A percentile compares a stretch with the other conserved stretches of the same genome.
Evolutionary conservation across 2,797 vertebrate genomes (phyloP).

Genomic region (Trachurus trachurus): DNA sequence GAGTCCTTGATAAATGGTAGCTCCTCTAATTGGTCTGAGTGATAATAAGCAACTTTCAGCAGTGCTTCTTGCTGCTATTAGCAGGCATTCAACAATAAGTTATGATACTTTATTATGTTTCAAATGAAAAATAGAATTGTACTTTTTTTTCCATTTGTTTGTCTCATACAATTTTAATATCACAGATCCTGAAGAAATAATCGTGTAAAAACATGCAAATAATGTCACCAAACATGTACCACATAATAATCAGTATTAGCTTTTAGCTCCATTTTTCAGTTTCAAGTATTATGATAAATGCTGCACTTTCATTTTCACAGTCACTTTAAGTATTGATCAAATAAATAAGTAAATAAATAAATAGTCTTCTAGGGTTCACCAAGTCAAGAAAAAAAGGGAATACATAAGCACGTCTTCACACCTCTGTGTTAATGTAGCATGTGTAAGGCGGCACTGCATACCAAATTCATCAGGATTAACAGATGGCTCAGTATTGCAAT

Average conservation of each 20-base stretch:
- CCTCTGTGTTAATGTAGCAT: conserved; percentile 35
- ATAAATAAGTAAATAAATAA: neutral
- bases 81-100: conserved; percentile 3
- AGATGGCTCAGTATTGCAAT: conserved; percentile 62
- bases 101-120: conserved; percentile 3
- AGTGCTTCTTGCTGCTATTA: neutral
- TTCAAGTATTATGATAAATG: neutral
- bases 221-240: neutral
- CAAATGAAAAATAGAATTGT: neutral
- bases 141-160: neutral
- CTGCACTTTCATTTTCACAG: neutral
- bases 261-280: neutral
- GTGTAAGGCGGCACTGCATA: conserved; percentile 49
- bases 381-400: neutral
- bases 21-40: conserved; percentile 23
- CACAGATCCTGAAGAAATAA: neutral
- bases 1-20: conserved; percentile 24
- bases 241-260: neutral
- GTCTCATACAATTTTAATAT: no score
- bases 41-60: conserved; percentile 31
- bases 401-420: conserved; percentile 30
- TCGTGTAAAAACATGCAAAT: neutral
- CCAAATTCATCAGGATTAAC: conserved; percentile 59
- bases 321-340: neutral
- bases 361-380: neutral